Percentiles rank a stretch among this genome's conserved stretches.
These are phyloP conservation scores for Proales similis DNA, from an alignment of 1,140 invertebrate genomes.

Conservation along the genomic window DNA sequence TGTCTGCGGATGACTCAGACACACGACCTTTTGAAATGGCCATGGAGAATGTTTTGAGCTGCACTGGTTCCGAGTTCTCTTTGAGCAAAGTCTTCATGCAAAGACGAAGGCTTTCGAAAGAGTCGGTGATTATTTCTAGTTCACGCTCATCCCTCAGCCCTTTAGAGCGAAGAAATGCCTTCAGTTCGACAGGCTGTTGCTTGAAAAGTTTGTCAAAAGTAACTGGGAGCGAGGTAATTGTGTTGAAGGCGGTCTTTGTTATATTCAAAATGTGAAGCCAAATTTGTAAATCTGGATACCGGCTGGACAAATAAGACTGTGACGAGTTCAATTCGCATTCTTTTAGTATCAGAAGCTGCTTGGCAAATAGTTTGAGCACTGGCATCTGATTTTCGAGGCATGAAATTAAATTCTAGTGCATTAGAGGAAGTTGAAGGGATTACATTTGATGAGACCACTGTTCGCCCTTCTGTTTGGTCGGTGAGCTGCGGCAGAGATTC, in stretches of 20 bases:
- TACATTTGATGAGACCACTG: neutral
- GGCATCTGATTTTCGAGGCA: neutral
- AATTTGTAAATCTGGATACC: conserved; percentile 30
- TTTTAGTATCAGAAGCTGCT: neutral
- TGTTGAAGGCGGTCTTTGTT: neutral
- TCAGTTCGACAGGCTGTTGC: neutral
- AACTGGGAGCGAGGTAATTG: neutral
- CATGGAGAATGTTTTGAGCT: conserved; percentile 11
- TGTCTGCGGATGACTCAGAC: too few relatives aligned
- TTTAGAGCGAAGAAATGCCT: neutral
- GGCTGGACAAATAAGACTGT: neutral
- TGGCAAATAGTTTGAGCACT: conserved; percentile 25
- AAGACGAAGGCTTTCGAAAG: too few relatives aligned
- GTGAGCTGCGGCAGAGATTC: conserved; percentile 10
- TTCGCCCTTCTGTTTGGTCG: conserved; percentile 3
- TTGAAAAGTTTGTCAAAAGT: conserved; percentile 1
- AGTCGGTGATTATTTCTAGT: too few relatives aligned
- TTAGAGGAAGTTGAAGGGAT: neutral
- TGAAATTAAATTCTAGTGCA: neutral
- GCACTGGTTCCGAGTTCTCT: neutral
- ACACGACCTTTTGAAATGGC: too few relatives aligned
- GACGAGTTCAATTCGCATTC: neutral
- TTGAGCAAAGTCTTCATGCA: neutral
- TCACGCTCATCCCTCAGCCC: neutral
- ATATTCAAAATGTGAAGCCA: conserved; percentile 17